Evolutionary conservation across 2,888 invertebrate species (phyloP).

Genomic region (Cynaeus angustus): DNA sequence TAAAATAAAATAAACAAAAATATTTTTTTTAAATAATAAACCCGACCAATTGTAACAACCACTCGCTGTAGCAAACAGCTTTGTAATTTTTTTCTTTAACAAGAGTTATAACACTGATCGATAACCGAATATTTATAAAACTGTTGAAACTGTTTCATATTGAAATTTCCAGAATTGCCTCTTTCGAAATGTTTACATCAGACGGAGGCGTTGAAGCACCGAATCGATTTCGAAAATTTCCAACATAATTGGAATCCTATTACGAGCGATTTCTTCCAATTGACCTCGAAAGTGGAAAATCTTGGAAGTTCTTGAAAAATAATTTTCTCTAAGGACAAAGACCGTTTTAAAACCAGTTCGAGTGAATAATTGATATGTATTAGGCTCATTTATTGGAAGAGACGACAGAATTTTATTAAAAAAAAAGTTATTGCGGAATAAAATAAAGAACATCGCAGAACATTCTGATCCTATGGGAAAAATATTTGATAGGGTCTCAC

Average conservation of each 20-base stretch:
- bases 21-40: no score
- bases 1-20: no score
- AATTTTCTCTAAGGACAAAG: constrained; percentile 2
- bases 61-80: no score
- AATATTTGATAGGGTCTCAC: background rate
- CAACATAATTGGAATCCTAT: constrained; percentile 31
- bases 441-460: no score
- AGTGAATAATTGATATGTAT: constrained; percentile 21
- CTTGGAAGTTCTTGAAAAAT: background rate
- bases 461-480: background rate
- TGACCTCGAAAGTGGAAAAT: constrained; percentile 12
- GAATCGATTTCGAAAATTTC: constrained; percentile 31
- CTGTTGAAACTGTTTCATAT: no score
- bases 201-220: constrained; percentile 9
- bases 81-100: no score
- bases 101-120: no score
- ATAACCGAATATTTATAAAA: no score
- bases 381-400: constrained; percentile 3
- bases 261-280: constrained; percentile 9
- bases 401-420: background rate
- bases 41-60: no score
- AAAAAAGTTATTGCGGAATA: background rate
- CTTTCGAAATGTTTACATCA: constrained; percentile 32
- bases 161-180: background rate
- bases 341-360: background rate